These are phyloP conservation scores for Lepidotrigona ventralis DNA, from an alignment of 1,140 invertebrate genomes.

Conservation along the genomic window DNA sequence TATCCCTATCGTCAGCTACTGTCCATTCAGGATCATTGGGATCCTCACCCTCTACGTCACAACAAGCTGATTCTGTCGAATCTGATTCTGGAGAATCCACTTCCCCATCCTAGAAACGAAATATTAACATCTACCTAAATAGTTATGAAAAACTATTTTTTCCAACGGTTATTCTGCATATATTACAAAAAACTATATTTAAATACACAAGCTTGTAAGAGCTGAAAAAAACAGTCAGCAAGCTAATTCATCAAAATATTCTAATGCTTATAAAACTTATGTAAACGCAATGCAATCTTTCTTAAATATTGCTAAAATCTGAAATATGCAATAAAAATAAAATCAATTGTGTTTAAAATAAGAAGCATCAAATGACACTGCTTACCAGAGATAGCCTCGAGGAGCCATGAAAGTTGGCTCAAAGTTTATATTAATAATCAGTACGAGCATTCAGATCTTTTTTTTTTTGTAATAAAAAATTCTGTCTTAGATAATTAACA, in stretches of 20 bases:
- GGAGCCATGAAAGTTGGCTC: constrained; percentile 68
- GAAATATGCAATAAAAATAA: constrained; percentile 53
- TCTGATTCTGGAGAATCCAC: constrained; percentile 81
- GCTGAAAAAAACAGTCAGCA: constrained; percentile 56
- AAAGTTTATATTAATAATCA: constrained; percentile 67
- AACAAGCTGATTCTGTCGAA: constrained; percentile 82
- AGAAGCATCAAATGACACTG: constrained; percentile 63
- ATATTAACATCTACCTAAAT: constrained; percentile 50
- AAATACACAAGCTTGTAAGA: constrained; percentile 55
- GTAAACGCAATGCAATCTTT: constrained; percentile 36
- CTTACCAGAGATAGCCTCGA: constrained; percentile 65
- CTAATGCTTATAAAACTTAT: constrained; percentile 45
- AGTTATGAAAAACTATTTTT: constrained; percentile 11
- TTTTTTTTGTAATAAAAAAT: constrained; percentile 52
- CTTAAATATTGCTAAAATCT: constrained; percentile 51
- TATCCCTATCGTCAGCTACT: constrained; percentile 77
- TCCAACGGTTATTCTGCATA: constrained; percentile 42
- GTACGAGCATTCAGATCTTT: constrained; percentile 55
- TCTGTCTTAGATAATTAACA: constrained; percentile 57
- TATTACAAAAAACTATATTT: constrained; percentile 55
- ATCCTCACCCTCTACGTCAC: constrained; percentile 85
- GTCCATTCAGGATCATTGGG: constrained; percentile 91
- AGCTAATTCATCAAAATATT: constrained; percentile 49
- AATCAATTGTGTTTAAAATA: constrained; percentile 57
- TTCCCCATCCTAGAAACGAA: constrained; percentile 73